phyloP scores from a whole-genome alignment of 2,888 invertebrate genomes.

The Priocnemis perturbator region DNA sequence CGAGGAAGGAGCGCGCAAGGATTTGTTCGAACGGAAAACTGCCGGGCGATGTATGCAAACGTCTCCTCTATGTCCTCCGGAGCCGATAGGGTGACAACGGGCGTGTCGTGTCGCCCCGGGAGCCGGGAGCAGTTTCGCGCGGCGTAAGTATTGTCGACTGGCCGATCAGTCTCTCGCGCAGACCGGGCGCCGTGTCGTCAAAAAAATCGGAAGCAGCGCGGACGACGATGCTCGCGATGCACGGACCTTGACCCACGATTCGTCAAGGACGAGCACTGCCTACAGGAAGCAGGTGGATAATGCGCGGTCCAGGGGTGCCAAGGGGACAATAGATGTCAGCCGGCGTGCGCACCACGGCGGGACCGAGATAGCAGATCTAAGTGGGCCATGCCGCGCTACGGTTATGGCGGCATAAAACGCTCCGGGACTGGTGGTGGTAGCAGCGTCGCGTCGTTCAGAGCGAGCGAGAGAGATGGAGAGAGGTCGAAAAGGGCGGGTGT shows the following conservation, averaged over 20 bases:
- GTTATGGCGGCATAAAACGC: constrained; percentile 75
- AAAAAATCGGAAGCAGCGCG: too few relatives aligned
- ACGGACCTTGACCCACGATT: constrained; percentile 51
- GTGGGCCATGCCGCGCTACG: constrained; percentile 74
- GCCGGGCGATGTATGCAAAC: constrained; percentile 74
- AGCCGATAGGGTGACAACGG: constrained; percentile 74
- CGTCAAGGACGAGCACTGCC: constrained; percentile 47
- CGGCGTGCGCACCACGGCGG: constrained; percentile 54
- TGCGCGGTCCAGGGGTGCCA: constrained; percentile 47
- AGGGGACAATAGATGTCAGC: constrained; percentile 70
- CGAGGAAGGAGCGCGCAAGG: constrained; percentile 54
- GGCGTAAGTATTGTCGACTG: constrained; percentile 47
- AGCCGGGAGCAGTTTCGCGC: constrained; percentile 24
- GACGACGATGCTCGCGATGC: background rate
- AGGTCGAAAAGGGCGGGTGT: background rate
- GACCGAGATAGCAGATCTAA: constrained; percentile 74
- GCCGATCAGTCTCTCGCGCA: too few relatives aligned
- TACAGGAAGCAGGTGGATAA: constrained; percentile 48
- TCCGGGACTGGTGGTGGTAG: constrained; percentile 54
- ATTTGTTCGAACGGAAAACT: constrained; percentile 74
- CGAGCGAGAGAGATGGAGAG: background rate
- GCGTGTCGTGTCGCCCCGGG: constrained; percentile 60
- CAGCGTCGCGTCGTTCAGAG: background rate
- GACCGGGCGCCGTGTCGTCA: too few relatives aligned
- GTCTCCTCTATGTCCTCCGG: constrained; percentile 67